Evolutionary conservation across 92 coral and sea anemone species (phyloP).

Genomic region (Epizoanthus ramosus): DNA sequence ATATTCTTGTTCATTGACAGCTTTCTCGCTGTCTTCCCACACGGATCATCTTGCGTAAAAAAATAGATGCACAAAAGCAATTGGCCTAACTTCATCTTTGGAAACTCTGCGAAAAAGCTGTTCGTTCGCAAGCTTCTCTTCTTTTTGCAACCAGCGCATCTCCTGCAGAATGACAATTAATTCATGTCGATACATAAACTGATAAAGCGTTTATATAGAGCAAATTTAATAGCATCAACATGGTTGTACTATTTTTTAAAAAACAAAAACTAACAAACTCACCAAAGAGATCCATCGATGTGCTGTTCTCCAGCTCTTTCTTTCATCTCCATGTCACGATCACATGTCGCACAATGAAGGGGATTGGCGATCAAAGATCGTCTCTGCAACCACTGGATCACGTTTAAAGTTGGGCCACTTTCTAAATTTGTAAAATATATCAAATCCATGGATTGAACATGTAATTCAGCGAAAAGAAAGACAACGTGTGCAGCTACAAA

Average conservation of each 20-base stretch:
- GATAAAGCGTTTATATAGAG: too few species aligned
- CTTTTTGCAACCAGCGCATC: constrained; percentile 42
- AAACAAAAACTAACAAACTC: too few species aligned
- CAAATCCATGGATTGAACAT: constrained; percentile 23
- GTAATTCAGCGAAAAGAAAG: too few species aligned
- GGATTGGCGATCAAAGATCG: constrained; percentile 35
- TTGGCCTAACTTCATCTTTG: constrained; percentile 35
- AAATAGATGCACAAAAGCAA: constrained; percentile 35
- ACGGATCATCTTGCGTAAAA: constrained; percentile 15
- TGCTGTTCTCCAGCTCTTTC: too few species aligned
- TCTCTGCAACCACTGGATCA: constrained; percentile 43
- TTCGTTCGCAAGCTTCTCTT: constrained; percentile 31
- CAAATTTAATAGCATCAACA: too few species aligned
- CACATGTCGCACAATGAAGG: constrained; percentile 21
- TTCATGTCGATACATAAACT: too few species aligned
- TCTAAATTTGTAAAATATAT: constrained; percentile 16
- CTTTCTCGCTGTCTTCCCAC: constrained; percentile 16
- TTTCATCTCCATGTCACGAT: constrained; percentile 33
- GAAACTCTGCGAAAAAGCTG: constrained; percentile 35
- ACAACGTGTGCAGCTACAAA: too few species aligned
- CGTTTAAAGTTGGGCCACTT: constrained; percentile 33
- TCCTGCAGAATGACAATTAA: constrained; percentile 17
- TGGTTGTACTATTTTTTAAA: too few species aligned
- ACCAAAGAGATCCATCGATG: too few species aligned
- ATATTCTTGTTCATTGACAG: constrained; percentile 26